Percentiles rank a stretch among this genome's conserved stretches.
These are phyloP conservation scores for Gasteruption jaculator DNA, from an alignment of 2,888 invertebrate genomes.

Conservation along the genomic window DNA sequence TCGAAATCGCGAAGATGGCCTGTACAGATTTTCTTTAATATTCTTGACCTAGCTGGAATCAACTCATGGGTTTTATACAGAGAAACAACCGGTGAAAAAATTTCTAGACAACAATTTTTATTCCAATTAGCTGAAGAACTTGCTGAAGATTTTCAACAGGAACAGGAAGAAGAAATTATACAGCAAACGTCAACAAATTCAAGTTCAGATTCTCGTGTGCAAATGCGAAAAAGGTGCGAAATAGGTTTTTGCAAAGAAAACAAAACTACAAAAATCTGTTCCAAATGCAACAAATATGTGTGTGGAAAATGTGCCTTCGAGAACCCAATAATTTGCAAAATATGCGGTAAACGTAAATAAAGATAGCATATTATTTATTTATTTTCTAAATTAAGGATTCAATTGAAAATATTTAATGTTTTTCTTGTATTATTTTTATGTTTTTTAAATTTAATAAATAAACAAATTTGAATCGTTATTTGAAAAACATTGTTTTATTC, in stretches of 20 bases:
- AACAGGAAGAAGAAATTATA: too few relatives aligned
- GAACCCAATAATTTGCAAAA: conserved; percentile 12
- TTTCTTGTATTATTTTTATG: too few relatives aligned
- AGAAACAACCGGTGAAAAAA: conserved; percentile 23
- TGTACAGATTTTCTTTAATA: conserved; percentile 23
- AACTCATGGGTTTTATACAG: conserved; percentile 25
- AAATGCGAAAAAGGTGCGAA: conserved; percentile 13
- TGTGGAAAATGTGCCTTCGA: conserved; percentile 11
- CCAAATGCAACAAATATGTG: conserved; percentile 11
- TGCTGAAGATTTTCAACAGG: too few relatives aligned
- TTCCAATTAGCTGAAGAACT: conserved; percentile 5
- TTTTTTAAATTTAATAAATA: too few relatives aligned
- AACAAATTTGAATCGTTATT: too few relatives aligned
- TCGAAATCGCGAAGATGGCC: conserved; percentile 23
- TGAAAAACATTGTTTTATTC: too few relatives aligned
- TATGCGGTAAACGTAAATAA: too few relatives aligned
- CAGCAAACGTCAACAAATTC: too few relatives aligned
- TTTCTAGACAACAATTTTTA: conserved; percentile 18
- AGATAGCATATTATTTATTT: too few relatives aligned
- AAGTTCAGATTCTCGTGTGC: too few relatives aligned
- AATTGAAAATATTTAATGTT: too few relatives aligned
- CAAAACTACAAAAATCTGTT: conserved; percentile 16
- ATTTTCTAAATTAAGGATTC: too few relatives aligned
- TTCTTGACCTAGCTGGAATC: conserved; percentile 22
- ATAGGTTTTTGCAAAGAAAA: conserved; percentile 8